phyloP scores from a whole-genome alignment of 1,140 invertebrate species.

The Dendroctonus valens region DNA sequence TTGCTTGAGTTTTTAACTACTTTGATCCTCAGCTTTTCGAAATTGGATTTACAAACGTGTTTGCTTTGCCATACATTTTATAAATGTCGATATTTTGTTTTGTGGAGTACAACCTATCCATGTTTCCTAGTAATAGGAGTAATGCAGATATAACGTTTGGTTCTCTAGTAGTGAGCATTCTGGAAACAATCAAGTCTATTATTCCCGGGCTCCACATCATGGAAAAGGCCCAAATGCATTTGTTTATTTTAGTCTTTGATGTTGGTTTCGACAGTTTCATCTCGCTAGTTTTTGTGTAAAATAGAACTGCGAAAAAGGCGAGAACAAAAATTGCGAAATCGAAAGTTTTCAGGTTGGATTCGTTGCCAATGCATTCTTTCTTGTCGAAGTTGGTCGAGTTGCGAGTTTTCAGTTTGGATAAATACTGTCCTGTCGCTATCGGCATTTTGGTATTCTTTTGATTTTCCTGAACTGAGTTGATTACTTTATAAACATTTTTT shows the following conservation, averaged over 20 bases:
- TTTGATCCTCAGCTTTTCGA: neutral
- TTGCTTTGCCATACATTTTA: slow-evolving; percentile 7
- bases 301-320: slow-evolving; percentile 9
- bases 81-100: slow-evolving; percentile 18
- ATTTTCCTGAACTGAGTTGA: slow-evolving; percentile 18
- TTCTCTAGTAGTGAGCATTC: slow-evolving; percentile 10
- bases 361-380: slow-evolving; percentile 3
- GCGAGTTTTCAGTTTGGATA: slow-evolving; percentile 1
- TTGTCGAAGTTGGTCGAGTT: neutral
- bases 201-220: slow-evolving; percentile 16
- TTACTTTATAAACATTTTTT: slow-evolving; percentile 8
- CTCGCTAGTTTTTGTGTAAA: slow-evolving; percentile 17
- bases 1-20: too few species aligned
- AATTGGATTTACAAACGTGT: slow-evolving; percentile 9
- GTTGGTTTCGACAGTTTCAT: slow-evolving; percentile 2
- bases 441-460: slow-evolving; percentile 13
- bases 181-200: slow-evolving; percentile 5
- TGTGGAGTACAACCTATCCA: slow-evolving; percentile 15
- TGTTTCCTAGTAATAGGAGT: slow-evolving; percentile 15
- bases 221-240: slow-evolving; percentile 20
- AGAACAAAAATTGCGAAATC: slow-evolving; percentile 10
- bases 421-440: slow-evolving; percentile 11
- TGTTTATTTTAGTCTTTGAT: slow-evolving; percentile 7
- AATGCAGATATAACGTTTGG: slow-evolving; percentile 18
- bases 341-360: slow-evolving; percentile 11